Conservation (phyloP, 1,140 invertebrate genomes). For the Drosophila pruinosa region DNA sequence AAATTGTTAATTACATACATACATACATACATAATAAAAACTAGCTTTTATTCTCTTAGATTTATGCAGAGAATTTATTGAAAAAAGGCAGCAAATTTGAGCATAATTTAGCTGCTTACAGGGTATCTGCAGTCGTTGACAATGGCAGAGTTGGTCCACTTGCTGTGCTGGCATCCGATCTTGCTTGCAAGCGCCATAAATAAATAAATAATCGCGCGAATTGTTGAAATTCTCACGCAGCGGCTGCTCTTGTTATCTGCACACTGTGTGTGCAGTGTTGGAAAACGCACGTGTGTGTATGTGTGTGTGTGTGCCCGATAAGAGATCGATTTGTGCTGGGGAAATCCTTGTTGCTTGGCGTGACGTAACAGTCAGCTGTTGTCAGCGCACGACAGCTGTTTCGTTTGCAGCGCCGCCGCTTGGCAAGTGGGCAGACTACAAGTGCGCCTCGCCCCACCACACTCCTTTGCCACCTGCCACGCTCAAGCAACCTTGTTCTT, state of each 20-base stretch:
- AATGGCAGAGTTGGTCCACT: not conserved
- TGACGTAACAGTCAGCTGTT: constrained; percentile 18
- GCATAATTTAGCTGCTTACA: not conserved
- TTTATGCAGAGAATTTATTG: too few relatives aligned
- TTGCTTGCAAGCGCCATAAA: constrained; percentile 4
- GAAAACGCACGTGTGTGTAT: not conserved
- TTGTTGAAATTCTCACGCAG: constrained; percentile 46
- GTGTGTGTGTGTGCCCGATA: not conserved
- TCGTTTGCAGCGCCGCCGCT: not conserved
- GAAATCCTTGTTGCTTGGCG: not conserved
- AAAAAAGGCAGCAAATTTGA: too few relatives aligned
- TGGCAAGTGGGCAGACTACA: constrained; percentile 28
- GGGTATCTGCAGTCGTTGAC: not conserved
- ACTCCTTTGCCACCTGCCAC: not conserved
- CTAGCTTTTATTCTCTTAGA: too few relatives aligned
- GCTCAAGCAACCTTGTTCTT: not conserved
- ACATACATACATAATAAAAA: too few relatives aligned
- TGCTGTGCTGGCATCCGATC: not conserved
- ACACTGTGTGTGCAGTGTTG: constrained; percentile 12
- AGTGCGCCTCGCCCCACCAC: not conserved
- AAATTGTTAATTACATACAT: too few relatives aligned
- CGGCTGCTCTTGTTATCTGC: not conserved
- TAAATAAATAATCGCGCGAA: constrained; percentile 22
- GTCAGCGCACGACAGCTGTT: not conserved
- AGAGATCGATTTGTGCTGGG: constrained; percentile 12